phyloP scores from a whole-genome alignment of 2,888 invertebrate species.

The Alloplasta piceator region DNA sequence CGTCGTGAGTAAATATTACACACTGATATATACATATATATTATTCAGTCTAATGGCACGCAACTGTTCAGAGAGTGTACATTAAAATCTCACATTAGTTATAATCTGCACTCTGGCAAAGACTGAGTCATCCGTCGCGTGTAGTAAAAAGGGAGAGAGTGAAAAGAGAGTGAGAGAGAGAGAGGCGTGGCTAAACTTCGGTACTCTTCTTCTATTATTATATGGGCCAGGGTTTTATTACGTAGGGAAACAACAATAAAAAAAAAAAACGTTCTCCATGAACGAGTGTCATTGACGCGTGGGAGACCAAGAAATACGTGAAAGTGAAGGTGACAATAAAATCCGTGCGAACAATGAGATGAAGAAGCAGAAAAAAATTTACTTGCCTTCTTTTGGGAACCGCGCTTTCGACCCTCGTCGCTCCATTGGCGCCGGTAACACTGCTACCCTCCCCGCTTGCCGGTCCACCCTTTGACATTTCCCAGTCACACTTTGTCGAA shows the following conservation, averaged over 20 bases:
- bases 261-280: too few species aligned
- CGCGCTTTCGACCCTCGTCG: constrained; percentile 72
- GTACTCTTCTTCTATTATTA: too few species aligned
- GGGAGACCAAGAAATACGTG: too few species aligned
- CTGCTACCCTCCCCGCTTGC: constrained; percentile 27
- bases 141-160: too few species aligned
- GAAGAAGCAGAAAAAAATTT: neutral
- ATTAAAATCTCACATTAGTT: constrained; percentile 38
- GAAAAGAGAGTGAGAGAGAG: neutral
- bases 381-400: constrained; percentile 79
- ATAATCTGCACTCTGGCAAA: constrained; percentile 31
- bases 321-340: too few species aligned
- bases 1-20: too few species aligned
- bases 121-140: constrained; percentile 39
- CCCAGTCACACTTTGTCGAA: neutral
- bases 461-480: constrained; percentile 53
- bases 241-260: too few species aligned
- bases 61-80: neutral
- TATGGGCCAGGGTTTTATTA: too few species aligned
- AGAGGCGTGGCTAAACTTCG: constrained; percentile 49
- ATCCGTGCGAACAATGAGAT: too few species aligned
- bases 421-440: constrained; percentile 66
- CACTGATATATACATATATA: too few species aligned
- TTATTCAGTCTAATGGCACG: neutral
- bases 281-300: too few species aligned